These are phyloP conservation scores for Papilio gigon DNA, from an alignment of 2,888 invertebrate species.

Conservation along the genomic window DNA sequence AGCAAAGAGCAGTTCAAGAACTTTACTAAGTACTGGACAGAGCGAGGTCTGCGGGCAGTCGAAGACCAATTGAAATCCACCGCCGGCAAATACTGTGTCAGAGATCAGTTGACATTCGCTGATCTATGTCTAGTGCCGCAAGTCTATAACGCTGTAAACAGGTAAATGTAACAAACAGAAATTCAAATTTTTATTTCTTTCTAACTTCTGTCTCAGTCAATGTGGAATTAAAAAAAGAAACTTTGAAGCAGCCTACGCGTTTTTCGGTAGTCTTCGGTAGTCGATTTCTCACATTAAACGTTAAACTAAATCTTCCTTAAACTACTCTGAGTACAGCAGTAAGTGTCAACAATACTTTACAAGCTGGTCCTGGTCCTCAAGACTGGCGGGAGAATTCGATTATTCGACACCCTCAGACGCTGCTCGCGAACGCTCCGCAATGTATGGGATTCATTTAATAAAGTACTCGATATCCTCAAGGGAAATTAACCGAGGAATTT, in stretches of 20 bases:
- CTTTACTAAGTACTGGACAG: constrained; percentile 80
- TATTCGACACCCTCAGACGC: constrained; percentile 30
- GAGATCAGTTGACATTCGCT: constrained; percentile 84
- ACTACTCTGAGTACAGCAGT: neutral
- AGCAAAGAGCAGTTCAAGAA: constrained; percentile 67
- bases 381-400: constrained; percentile 22
- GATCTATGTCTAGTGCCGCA: constrained; percentile 87
- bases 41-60: constrained; percentile 81
- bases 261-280: neutral
- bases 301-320: neutral
- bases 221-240: too few relatives aligned
- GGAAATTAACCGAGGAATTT: constrained; percentile 28
- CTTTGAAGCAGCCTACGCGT: too few relatives aligned
- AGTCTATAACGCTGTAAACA: constrained; percentile 80
- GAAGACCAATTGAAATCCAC: constrained; percentile 75
- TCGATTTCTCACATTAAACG: neutral
- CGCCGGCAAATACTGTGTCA: constrained; percentile 83
- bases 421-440: constrained; percentile 18
- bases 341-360: constrained; percentile 2
- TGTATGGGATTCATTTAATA: constrained; percentile 30
- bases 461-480: constrained; percentile 24
- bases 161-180: constrained; percentile 60
- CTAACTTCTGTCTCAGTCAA: too few relatives aligned
- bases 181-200: neutral
- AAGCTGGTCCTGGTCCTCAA: constrained; percentile 6